Evolutionary conservation across 2,113 vertebrate genomes (phyloP).

Genomic region (Anoplopoma fimbria): DNA sequence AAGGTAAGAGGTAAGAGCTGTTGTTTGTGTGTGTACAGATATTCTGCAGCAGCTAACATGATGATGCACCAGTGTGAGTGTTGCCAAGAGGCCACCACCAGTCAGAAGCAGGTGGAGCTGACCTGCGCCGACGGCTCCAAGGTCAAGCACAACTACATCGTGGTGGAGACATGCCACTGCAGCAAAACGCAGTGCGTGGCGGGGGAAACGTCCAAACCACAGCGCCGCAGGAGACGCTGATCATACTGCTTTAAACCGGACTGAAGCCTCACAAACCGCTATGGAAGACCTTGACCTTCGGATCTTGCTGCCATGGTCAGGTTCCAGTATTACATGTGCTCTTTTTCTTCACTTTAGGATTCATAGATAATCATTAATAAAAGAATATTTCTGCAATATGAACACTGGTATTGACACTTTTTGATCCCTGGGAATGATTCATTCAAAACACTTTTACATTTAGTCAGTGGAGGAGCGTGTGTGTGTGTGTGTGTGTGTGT

Average conservation of each 20-base stretch:
- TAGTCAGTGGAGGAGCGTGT: no score
- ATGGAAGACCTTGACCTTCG: background rate
- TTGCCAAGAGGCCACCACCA: constrained; percentile 85
- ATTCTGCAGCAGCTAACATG: constrained; percentile 83
- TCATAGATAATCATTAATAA: constrained; percentile 45
- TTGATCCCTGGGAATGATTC: background rate
- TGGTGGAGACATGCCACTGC: constrained; percentile 85
- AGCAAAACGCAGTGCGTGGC: background rate
- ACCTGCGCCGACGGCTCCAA: constrained; percentile 80
- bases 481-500: no score
- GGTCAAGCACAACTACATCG: constrained; percentile 77
- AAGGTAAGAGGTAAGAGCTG: background rate
- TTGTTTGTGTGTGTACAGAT: constrained; percentile 78
- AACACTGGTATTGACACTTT: background rate
- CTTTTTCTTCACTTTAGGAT: constrained; percentile 6
- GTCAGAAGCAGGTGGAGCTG: constrained; percentile 78
- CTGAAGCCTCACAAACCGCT: background rate
- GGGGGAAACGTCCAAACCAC: fast-evolving
- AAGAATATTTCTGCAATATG: constrained; percentile 51
- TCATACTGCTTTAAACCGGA: fast-evolving
- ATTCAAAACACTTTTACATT: no score
- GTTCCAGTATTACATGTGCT: constrained; percentile 14
- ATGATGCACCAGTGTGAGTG: constrained; percentile 85
- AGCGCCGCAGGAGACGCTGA: constrained; percentile 54
- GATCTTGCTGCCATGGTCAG: background rate